Evolutionary conservation across 2,888 invertebrate genomes (phyloP).

Genomic region (Mythimna loreyi): DNA sequence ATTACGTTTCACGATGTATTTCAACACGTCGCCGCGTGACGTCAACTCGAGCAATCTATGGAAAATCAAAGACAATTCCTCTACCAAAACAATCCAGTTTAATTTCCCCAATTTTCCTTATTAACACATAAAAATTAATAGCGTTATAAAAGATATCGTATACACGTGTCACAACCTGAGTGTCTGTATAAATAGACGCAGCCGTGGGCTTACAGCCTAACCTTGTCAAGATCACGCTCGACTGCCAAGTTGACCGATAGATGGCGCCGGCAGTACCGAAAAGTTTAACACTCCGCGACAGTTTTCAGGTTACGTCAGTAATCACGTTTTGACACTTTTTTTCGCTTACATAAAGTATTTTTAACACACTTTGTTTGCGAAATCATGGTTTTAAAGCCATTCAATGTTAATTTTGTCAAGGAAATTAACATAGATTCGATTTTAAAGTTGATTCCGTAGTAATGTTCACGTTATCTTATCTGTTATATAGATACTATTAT

Average conservation of each 20-base stretch:
- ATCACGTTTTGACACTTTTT: constrained; percentile 52
- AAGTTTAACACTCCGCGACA: constrained; percentile 54
- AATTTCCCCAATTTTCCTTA: constrained; percentile 41
- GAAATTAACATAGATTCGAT: constrained; percentile 16
- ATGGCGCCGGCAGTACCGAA: constrained; percentile 80
- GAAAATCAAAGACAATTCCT: constrained; percentile 52
- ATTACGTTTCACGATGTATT: constrained; percentile 55
- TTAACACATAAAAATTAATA: constrained; percentile 33
- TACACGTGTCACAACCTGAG: constrained; percentile 54
- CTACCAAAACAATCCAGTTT: constrained; percentile 14
- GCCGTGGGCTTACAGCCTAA: constrained; percentile 66
- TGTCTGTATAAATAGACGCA: constrained; percentile 55
- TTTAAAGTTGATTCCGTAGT: constrained; percentile 35
- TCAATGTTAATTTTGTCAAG: constrained; percentile 2
- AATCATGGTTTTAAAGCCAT: constrained; percentile 15
- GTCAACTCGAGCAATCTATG: constrained; percentile 45
- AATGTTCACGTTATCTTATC: constrained; percentile 73
- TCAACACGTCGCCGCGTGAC: constrained; percentile 50
- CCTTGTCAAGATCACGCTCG: constrained; percentile 68
- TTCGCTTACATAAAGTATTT: constrained; percentile 35
- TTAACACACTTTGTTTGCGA: constrained; percentile 26
- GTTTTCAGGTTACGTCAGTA: constrained; percentile 69
- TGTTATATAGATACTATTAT: constrained; percentile 69
- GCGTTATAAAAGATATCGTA: constrained; percentile 48
- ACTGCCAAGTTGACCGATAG: constrained; percentile 83